These are phyloP conservation scores for Phylloscopus collybita DNA, from an alignment of 2,797 vertebrate genomes.

Conservation along the genomic window DNA sequence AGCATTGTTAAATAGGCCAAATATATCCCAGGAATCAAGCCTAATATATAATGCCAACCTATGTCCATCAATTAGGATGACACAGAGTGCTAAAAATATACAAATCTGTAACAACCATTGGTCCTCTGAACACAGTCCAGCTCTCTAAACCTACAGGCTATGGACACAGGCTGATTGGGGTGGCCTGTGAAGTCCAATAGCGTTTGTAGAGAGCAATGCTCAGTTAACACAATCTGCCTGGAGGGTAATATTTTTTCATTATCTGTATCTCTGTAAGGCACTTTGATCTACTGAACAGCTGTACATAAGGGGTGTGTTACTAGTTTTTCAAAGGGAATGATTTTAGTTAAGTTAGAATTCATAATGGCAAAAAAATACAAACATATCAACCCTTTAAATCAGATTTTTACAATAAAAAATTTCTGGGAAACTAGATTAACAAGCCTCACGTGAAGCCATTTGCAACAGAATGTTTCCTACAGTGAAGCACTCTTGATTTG, in stretches of 20 bases:
- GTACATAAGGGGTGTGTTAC: neutral
- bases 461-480: neutral
- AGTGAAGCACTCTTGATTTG: neutral
- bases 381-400: neutral
- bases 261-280: neutral
- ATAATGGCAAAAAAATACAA: neutral
- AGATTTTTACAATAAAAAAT: neutral
- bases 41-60: slow-evolving; percentile 46
- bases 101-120: neutral
- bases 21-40: slow-evolving; percentile 66
- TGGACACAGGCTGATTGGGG: neutral
- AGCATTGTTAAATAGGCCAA: slow-evolving; percentile 73
- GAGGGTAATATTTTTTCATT: neutral
- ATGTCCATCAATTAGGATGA: slow-evolving; percentile 63
- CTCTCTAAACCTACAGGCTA: neutral
- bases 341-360: neutral
- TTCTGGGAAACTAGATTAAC: neutral
- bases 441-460: neutral
- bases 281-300: neutral
- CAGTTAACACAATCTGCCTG: neutral
- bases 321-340: neutral
- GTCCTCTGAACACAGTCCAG: neutral
- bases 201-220: neutral
- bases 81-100: slow-evolving; percentile 55
- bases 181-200: neutral